Conservation (phyloP, 2,797 vertebrate genomes). For the Lates japonicus region DNA sequence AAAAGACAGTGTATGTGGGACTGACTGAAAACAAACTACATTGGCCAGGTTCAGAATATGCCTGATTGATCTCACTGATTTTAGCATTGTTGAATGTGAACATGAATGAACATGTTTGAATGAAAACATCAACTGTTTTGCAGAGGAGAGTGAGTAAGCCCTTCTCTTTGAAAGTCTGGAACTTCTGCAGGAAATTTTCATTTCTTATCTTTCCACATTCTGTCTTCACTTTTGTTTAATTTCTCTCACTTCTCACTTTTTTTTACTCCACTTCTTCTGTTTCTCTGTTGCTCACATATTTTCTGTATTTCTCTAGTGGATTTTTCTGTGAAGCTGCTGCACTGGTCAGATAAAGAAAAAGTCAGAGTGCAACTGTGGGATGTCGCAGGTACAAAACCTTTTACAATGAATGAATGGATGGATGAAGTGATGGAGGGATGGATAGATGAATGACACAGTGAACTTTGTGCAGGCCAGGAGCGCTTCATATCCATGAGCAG, state of each 20-base stretch:
- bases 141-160: not conserved
- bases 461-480: slow-evolving; percentile 86
- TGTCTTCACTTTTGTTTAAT: not conserved
- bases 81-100: too few relatives aligned
- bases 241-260: not conserved
- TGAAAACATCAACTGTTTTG: not conserved
- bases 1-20: not conserved
- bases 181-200: not conserved
- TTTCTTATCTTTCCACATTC: not conserved
- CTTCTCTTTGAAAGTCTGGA: not conserved
- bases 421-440: not conserved
- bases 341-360: slow-evolving; percentile 67
- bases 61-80: not conserved
- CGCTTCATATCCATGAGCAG: slow-evolving; percentile 93
- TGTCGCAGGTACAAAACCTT: slow-evolving; percentile 62
- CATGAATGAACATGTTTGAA: too few relatives aligned
- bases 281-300: not conserved
- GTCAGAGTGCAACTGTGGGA: slow-evolving; percentile 71
- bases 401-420: not conserved
- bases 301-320: slow-evolving; percentile 53
- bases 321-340: slow-evolving; percentile 67
- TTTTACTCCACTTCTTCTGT: not conserved
- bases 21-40: slow-evolving; percentile 9
- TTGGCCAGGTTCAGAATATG: not conserved
- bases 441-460: not conserved